Evolutionary conservation across 2,797 vertebrate genomes (phyloP), one percentile per base, ranked within the genome.

Genomic region (Rachycentron canadum): DNA sequence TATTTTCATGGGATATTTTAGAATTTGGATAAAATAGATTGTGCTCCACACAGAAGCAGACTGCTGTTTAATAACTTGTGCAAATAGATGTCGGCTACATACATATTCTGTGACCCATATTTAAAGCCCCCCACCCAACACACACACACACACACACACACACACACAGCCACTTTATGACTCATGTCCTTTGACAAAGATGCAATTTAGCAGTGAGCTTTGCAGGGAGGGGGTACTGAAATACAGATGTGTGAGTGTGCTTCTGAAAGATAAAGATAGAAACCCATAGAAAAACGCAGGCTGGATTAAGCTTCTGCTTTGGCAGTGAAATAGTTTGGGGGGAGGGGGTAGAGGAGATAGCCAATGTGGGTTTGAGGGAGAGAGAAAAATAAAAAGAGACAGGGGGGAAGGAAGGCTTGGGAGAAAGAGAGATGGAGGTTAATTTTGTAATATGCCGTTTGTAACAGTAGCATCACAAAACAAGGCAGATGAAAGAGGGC

Each of bases 161-260:
- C n/a, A 76, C 11, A 36, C 63, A 70, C 38, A 79, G 68, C 60
- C 67, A 84, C 76, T 72, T 79, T 69, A 84, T 95, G 94, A 95
- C 82, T 95, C 92, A 92, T 89, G 53, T 64, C 19, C 26, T 88
- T 91, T 91, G 86, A 92, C 86, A 90, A 89, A 92, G 69, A 89
- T 86, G 80, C 56, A 86, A 69, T 92, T 90, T 87, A 88, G 69
- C 86, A 90, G 86, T 79, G 79, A 68, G 79, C 71, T 67, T 83
- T 83, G 73, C 53, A 76, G 56, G 66, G 59, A n/a, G 21, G 55
- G 25, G 19, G 40, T 26, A 13, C 34, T 52, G 32, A 56, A 61
- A 76, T 84, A 74, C 77, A 73, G 69, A 83, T 83, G 79, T 77
- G 77, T 45, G 73, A 43, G 82, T 40, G 86, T 81, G 83, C 70